Conservation (phyloP, 1,140 invertebrate genomes). For the Goniozus legneri region DNA sequence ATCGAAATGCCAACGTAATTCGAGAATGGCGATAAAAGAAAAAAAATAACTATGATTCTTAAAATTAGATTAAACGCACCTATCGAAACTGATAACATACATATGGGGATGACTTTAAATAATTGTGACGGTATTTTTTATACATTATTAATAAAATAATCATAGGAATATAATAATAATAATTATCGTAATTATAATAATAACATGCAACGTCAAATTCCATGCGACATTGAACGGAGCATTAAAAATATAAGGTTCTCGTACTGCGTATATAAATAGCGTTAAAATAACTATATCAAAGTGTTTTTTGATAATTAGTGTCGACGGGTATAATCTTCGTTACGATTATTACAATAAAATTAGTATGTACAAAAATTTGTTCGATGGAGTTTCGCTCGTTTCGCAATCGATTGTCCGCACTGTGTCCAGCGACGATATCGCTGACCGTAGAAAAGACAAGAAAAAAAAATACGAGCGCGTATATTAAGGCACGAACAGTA, state of each 20-base stretch:
- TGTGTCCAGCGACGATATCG: no score
- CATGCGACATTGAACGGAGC: no score
- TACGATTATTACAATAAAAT: no score
- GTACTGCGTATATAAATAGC: no score
- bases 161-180: constrained; percentile 1
- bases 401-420: no score
- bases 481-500: constrained; percentile 20
- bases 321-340: no score
- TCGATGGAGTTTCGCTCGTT: no score
- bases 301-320: no score
- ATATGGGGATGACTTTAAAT: constrained; percentile 20
- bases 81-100: constrained; percentile 10
- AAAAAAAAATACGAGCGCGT: constrained; percentile 8
- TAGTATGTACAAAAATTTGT: no score
- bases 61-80: constrained; percentile 5
- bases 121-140: constrained; percentile 13
- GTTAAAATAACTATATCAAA: no score
- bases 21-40: constrained; percentile 10
- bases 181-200: background rate
- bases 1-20: constrained; percentile 10
- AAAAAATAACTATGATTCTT: constrained; percentile 4
- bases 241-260: no score
- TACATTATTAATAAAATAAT: constrained; percentile 13
- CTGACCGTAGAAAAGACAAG: no score
- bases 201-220: background rate